phyloP scores from a whole-genome alignment of 1,140 invertebrate genomes.

The Drosophila murphyi region DNA sequence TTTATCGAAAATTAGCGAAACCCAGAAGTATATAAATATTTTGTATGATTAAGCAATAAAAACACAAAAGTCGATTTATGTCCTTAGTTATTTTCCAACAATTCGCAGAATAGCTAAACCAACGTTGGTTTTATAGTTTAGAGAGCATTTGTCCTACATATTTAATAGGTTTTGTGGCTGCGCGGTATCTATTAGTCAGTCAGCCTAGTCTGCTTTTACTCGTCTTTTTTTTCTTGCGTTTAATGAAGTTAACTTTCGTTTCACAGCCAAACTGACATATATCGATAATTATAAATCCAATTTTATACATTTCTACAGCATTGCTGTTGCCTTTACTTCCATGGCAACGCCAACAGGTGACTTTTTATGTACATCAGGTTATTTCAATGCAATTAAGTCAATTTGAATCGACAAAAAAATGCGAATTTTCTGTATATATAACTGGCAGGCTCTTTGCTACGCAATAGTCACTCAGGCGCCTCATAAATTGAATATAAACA shows the following conservation, averaged over 20 bases:
- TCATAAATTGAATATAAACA: conserved; percentile 45
- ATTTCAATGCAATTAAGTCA: conserved; percentile 7
- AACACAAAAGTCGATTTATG: too few species aligned
- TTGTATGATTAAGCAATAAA: too few species aligned
- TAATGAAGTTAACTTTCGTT: conserved; percentile 31
- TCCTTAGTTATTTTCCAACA: too few species aligned
- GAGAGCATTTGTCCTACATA: too few species aligned
- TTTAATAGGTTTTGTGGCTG: neutral
- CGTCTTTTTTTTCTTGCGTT: neutral
- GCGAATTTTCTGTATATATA: neutral
- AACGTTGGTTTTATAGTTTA: too few species aligned
- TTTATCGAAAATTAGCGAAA: too few species aligned
- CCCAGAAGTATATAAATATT: too few species aligned
- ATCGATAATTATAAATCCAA: conserved; percentile 26
- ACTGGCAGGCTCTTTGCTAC: neutral
- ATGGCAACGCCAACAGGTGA: conserved; percentile 27
- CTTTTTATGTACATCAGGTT: neutral
- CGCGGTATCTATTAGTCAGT: neutral
- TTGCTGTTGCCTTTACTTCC: conserved; percentile 12
- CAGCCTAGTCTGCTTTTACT: neutral
- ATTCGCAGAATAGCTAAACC: too few species aligned
- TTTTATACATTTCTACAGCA: conserved; percentile 19
- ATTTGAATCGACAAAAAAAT: conserved; percentile 11
- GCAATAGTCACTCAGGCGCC: neutral
- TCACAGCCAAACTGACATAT: neutral